Evolutionary conservation across 2,888 invertebrate genomes (phyloP).

Genomic region (Hirtodrosophila alboralis): DNA sequence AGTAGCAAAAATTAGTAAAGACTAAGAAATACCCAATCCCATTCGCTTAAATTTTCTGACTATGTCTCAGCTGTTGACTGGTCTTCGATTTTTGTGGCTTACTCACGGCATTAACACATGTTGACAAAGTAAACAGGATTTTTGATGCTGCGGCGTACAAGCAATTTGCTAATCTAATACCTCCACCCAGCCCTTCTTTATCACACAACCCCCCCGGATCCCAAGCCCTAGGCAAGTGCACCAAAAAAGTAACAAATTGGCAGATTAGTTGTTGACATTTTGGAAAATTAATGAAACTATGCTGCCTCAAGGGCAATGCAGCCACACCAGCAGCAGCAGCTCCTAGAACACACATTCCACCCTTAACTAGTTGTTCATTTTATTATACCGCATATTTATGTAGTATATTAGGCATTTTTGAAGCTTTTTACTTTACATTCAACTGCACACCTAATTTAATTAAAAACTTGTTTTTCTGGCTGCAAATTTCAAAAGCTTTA

Average conservation of each 20-base stretch:
- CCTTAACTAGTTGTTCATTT: conserved; percentile 33
- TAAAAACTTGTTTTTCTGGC: conserved; percentile 55
- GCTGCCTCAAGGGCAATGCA: conserved; percentile 59
- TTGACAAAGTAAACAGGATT: conserved; percentile 82
- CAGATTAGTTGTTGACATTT: conserved; percentile 82
- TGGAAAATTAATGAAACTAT: conserved; percentile 81
- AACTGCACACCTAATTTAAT: conserved; percentile 78
- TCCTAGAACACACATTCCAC: neutral
- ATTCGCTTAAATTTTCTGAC: too few relatives aligned
- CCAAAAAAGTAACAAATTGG: conserved; percentile 78
- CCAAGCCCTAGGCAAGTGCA: conserved; percentile 30
- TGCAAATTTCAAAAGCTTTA: conserved; percentile 57
- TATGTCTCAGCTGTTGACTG: conserved; percentile 44
- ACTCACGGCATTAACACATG: conserved; percentile 79
- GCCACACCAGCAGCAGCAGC: conserved; percentile 24
- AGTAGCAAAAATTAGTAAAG: conserved; percentile 43
- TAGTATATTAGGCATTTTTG: conserved; percentile 30
- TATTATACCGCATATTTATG: conserved; percentile 73
- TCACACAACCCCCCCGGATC: conserved; percentile 4
- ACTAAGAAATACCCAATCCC: conserved; percentile 1
- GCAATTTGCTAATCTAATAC: conserved; percentile 63
- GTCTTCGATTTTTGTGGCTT: conserved; percentile 71
- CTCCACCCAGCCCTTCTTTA: conserved; percentile 2
- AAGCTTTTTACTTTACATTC: conserved; percentile 58
- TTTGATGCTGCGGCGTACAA: conserved; percentile 66